A percentile compares a stretch with the other conserved stretches of the same genome.
Conservation (phyloP, 2,113 vertebrate genomes). For the Malurus alboscapulatus region DNA sequence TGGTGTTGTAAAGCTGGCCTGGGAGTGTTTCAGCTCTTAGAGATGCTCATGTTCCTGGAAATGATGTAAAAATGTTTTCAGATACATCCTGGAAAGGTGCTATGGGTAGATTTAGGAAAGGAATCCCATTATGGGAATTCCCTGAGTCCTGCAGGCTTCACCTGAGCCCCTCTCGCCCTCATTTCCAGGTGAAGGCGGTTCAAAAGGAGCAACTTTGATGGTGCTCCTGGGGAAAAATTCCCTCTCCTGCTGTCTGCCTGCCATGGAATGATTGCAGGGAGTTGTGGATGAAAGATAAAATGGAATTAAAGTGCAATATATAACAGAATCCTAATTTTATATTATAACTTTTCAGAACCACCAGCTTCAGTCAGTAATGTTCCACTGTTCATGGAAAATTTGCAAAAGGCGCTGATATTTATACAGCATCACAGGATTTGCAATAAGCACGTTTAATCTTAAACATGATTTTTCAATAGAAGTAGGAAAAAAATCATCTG, state of each 20-base stretch:
- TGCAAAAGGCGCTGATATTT: neutral
- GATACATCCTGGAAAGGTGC: neutral
- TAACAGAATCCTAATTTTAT: neutral
- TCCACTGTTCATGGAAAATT: neutral
- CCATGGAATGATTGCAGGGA: neutral
- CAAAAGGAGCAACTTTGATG: neutral
- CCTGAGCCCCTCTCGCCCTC: accelerated
- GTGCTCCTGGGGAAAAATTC: neutral
- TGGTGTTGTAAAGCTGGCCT: neutral
- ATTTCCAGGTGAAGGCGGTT: neutral
- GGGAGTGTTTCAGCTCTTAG: accelerated
- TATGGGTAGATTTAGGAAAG: neutral
- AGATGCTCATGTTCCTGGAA: neutral
- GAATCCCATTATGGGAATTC: neutral
- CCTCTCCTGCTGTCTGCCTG: neutral
- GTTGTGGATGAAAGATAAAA: neutral
- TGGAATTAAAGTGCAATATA: neutral
- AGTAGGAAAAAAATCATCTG: neutral
- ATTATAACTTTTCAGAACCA: neutral
- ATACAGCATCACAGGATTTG: neutral
- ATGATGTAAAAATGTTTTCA: neutral
- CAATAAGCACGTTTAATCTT: neutral
- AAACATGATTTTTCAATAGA: neutral
- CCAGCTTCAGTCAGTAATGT: neutral
- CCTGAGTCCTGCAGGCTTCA: neutral